Base-by-base conservation (phyloP, 2,888 invertebrate genomes). In the Plebejus melissa region DNA sequence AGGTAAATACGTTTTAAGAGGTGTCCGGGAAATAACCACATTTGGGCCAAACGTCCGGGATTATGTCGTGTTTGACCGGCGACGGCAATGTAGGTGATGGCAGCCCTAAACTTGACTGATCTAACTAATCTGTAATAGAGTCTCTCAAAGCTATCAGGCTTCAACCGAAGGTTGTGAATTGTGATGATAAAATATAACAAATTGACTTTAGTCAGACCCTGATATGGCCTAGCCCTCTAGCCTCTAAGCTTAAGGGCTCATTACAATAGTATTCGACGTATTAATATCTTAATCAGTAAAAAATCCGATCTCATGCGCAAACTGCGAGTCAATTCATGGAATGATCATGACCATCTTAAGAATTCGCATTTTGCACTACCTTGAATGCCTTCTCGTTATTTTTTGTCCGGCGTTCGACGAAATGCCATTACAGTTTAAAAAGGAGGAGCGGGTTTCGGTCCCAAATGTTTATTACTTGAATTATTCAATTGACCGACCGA, bases 351-450 rank as follows among this genome's bases (percentile, higher is more conserved):
- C 77, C 77, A 80, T 80, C 78, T 79, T 75, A 78, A 81, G 81
- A 78, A 82, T 81, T 80, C 77, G 79, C 80, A 81, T 82, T 83
- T 82, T 81, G 82, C 82, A 80, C 81, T 82, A 81, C 82, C 80
- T 77, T 81, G 82, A 82, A 83, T 80, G 80, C 80, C 79, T 81
- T 77, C 77, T 78, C 78, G 77, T 78, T 80, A 80, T 81, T 81
- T 82, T 82, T 81, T 81, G 78, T 77, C 77, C 76, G 69, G 50
- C 78, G 77, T 74, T 79, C 81, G 81, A 79, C 79, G 81, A 79
- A 80, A 82, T 80, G 79, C 78, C 81, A 79, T 76, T 77, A 76
- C 79, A 74, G 77, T 79, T 80, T 80, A 80, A 80, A 82, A 81
- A 80, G 79, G 80, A 80, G 78, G 81, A 81, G 79, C 80, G 79